These are phyloP conservation scores for Ochropleura leucogaster DNA, from an alignment of 2,888 invertebrate genomes.

Conservation along the genomic window DNA sequence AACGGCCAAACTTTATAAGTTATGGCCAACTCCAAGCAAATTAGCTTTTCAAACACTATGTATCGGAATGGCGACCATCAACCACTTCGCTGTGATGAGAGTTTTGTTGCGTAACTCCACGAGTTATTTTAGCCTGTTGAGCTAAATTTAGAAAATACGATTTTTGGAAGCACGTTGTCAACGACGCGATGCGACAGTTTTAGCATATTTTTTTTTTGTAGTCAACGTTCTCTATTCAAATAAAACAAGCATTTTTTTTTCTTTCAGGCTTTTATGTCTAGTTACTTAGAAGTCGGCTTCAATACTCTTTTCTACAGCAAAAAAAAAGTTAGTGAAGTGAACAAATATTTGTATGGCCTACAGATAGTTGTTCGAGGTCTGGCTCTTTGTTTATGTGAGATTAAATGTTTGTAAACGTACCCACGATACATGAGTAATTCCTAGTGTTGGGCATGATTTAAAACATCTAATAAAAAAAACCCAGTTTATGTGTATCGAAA, in stretches of 20 bases:
- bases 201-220: neutral
- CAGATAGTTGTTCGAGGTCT: too few relatives aligned
- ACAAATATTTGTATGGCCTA: too few relatives aligned
- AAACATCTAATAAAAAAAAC: too few relatives aligned
- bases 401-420: too few relatives aligned
- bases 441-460: too few relatives aligned
- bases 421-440: too few relatives aligned
- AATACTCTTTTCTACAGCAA: neutral
- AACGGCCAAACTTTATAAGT: conserved; percentile 58
- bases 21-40: conserved; percentile 50
- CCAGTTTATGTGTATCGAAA: neutral
- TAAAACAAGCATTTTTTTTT: neutral
- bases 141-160: conserved; percentile 20
- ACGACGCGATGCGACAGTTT: conserved; percentile 5
- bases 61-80: conserved; percentile 30
- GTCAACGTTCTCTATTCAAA: neutral
- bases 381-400: too few relatives aligned
- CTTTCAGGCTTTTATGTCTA: neutral
- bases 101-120: conserved; percentile 28
- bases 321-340: neutral
- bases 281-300: neutral
- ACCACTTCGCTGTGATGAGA: conserved; percentile 25
- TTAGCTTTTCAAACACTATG: conserved; percentile 53
- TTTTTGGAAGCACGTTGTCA: neutral
- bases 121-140: conserved; percentile 26